Percentiles rank a stretch among this genome's conserved stretches.
Evolutionary conservation across 2,888 invertebrate species (phyloP).

Genomic region (Ferrisia virgata): DNA sequence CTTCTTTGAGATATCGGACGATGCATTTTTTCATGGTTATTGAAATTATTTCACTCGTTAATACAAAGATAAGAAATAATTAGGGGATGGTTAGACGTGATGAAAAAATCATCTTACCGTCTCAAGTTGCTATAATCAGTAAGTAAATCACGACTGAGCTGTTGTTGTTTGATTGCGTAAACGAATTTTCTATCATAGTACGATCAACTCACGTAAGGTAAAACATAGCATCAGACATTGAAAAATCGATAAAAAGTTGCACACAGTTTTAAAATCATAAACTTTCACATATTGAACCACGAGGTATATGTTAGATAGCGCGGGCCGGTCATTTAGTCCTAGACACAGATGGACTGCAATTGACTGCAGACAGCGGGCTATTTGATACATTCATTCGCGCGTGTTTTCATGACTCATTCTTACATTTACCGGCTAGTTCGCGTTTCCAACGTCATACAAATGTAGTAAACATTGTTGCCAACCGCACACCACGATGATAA

Average conservation of each 20-base stretch:
- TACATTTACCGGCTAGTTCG: background rate
- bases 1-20: too few relatives aligned
- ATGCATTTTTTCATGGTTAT: too few relatives aligned
- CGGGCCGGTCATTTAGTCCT: background rate
- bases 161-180: background rate
- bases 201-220: background rate
- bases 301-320: background rate
- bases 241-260: background rate
- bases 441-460: conserved; percentile 11
- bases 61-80: background rate
- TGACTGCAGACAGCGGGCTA: conserved; percentile 34
- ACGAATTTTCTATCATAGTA: background rate
- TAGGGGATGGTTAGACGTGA: background rate
- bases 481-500: background rate
- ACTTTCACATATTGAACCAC: background rate
- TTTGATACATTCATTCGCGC: conserved; percentile 29
- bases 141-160: background rate
- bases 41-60: background rate
- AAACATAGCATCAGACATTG: background rate
- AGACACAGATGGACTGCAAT: conserved; percentile 21
- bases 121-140: too few relatives aligned
- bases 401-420: conserved; percentile 35
- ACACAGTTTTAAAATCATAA: background rate
- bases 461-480: conserved; percentile 38
- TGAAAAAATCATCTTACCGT: background rate